Evolutionary conservation across 2,797 vertebrate species (phyloP), one percentile per base, ranked within the genome.

Genomic region (Nannoperca obscura): DNA sequence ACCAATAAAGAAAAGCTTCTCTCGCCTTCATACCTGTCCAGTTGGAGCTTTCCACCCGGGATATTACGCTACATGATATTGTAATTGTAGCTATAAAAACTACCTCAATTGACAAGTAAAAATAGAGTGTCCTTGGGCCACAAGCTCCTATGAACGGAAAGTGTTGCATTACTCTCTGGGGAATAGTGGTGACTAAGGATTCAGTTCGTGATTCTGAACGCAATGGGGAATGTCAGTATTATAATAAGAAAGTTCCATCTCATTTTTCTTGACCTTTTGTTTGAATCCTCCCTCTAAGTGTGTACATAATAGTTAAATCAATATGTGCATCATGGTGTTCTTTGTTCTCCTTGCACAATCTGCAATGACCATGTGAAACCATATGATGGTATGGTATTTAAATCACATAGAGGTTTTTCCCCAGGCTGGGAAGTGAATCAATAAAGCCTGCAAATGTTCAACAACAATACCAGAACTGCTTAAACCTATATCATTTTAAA

Each of bases 251-350:
- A 84, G 75, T 84, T 85, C 81, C 71, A 81, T 92, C 87, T 88
- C 77, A 81, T 90, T 90, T 89, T 80, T 85, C 70, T 47, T 91
- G 88, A 93, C 93, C 93, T 93, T 93, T 93, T 54, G 66, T 86
- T 88, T 82, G 73, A 91, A 87, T 74, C 82, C 81, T 89, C 81
- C 85, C 87, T 86, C 75, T 67, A 86, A 82, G 83, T 82, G 76
- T 90, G 82, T 86, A 72, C 81, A 90, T 88, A 79, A 84, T 76
- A 86, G 80, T 44, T 49, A 90, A 92, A 92, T 94, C 93, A 91
- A 93, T 94, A 92, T 15, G 66, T 74, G 68, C 79, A 86, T 88
- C 89, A 76, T 63, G 62, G 73, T 40, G 60, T 74, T 74, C 77
- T 83, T 89, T 82, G 77, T 76, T 88, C 64, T 70, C 55, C 53